Conservation (phyloP, 2,113 vertebrate genomes). For the Mungos mungo region DNA sequence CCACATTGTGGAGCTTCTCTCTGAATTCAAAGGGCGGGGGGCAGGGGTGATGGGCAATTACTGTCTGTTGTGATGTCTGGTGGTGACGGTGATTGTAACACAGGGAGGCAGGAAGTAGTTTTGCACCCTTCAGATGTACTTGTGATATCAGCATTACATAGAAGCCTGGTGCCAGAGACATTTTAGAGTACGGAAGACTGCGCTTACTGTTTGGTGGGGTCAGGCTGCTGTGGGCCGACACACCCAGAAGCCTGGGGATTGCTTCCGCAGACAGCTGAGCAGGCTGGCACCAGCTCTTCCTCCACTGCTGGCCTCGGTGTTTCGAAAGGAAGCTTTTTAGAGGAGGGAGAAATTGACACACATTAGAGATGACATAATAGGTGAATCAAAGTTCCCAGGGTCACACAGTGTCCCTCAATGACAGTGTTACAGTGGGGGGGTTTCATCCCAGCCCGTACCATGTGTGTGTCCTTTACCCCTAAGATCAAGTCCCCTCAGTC, state of each 20-base stretch:
- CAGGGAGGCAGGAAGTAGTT: background rate
- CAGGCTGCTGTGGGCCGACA: background rate
- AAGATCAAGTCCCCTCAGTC: background rate
- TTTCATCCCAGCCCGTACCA: background rate
- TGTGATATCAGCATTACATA: background rate
- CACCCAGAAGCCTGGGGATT: background rate
- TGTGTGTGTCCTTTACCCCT: background rate
- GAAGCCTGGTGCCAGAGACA: background rate
- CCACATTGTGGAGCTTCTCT: background rate
- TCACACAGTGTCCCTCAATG: background rate
- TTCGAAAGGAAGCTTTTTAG: constrained; percentile 28
- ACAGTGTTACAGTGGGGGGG: background rate
- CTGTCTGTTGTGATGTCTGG: background rate
- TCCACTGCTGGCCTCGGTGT: background rate
- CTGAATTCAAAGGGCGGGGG: background rate
- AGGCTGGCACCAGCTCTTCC: background rate
- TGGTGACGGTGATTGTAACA: background rate
- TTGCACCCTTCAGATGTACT: background rate
- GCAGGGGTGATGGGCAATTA: background rate
- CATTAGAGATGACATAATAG: background rate
- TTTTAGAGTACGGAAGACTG: background rate
- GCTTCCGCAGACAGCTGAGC: background rate
- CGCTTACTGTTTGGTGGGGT: background rate
- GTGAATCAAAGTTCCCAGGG: background rate
- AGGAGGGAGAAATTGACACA: background rate